These are phyloP conservation scores for Clytia hemisphaerica DNA, from an alignment of 30 jellyfish, hydroid and myxozoan genomes.

Conservation along the genomic window DNA sequence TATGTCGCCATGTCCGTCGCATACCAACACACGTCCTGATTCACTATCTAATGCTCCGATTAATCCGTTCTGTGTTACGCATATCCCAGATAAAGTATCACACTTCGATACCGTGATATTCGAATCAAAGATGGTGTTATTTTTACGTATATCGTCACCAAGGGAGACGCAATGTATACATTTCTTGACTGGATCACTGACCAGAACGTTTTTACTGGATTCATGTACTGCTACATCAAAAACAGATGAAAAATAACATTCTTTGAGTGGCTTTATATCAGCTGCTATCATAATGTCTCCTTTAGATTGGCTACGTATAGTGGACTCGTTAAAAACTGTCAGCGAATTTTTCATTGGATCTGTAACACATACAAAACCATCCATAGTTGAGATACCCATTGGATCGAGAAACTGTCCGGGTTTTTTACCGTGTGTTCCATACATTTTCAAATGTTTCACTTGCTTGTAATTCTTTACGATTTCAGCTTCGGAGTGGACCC, in stretches of 20 bases:
- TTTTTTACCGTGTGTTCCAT: not conserved
- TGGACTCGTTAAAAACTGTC: not conserved
- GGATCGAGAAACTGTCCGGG: conserved; percentile 8
- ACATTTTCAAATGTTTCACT: not conserved
- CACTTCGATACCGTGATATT: conserved; percentile 19
- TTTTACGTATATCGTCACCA: not conserved
- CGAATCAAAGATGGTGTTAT: no score
- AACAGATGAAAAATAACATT: not conserved
- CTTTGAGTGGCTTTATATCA: not conserved
- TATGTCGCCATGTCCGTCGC: conserved; percentile 18
- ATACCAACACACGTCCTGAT: conserved; percentile 5
- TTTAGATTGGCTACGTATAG: not conserved
- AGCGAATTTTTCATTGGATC: conserved; percentile 1
- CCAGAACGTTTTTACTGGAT: not conserved
- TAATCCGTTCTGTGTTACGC: conserved; percentile 17
- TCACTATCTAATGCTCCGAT: conserved; percentile 15
- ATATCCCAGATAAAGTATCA: conserved; percentile 17
- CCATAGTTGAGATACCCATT: conserved; percentile 1
- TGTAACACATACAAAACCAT: conserved; percentile 1
- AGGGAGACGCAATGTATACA: not conserved
- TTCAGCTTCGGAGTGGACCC: not conserved
- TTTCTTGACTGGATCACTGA: conserved; percentile 1
- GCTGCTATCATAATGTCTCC: not conserved
- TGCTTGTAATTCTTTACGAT: not conserved
- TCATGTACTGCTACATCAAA: conserved; percentile 9